phyloP scores from a whole-genome alignment of 2,113 vertebrate species.

The Daubentonia madagascariensis region DNA sequence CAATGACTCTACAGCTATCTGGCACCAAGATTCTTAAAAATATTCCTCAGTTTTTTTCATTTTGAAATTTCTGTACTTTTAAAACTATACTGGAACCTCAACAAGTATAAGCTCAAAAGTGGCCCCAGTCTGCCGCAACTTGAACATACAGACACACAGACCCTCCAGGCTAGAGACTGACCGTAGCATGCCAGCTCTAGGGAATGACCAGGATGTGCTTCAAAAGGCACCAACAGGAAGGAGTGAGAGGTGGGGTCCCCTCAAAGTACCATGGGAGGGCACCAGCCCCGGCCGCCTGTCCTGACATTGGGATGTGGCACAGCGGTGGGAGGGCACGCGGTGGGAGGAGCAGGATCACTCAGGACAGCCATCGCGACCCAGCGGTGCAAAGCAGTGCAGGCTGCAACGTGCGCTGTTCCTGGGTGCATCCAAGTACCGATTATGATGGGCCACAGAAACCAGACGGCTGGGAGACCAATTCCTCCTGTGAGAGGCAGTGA shows the following conservation, averaged over 20 bases:
- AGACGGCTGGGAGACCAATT: background rate
- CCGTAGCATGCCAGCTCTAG: accelerated
- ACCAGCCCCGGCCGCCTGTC: background rate
- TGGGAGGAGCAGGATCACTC: background rate
- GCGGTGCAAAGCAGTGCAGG: accelerated
- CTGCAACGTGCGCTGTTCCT: background rate
- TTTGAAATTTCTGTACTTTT: background rate
- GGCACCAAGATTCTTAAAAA: background rate
- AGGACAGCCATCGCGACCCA: background rate
- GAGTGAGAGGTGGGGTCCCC: background rate
- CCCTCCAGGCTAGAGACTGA: background rate
- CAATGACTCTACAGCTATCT: accelerated
- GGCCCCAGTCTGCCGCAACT: background rate
- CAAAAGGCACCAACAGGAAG: background rate
- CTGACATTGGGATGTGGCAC: background rate
- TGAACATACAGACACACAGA: no score
- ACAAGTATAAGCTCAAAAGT: background rate
- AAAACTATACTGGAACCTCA: background rate
- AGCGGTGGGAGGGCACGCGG: accelerated
- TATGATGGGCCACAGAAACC: background rate
- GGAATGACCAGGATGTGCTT: background rate
- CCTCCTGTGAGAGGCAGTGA: background rate
- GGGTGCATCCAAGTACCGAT: background rate
- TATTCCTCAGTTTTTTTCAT: background rate
- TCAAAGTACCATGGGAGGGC: background rate